Evolutionary conservation across 2,113 vertebrate genomes (phyloP).

Genomic region (Microcebus tavaratra): DNA sequence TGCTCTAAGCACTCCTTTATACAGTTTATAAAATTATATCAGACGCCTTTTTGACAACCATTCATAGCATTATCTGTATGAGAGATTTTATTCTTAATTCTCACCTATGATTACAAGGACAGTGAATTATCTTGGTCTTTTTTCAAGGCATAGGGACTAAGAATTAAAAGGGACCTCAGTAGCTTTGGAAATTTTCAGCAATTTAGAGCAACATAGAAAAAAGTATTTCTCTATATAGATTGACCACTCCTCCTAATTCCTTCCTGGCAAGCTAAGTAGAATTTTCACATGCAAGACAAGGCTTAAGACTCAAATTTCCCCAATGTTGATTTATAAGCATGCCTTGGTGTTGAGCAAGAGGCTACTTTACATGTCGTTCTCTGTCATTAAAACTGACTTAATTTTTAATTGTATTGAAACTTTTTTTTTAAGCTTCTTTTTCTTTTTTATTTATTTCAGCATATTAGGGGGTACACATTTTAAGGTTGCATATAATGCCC

Average conservation of each 20-base stretch:
- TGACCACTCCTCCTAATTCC: background rate
- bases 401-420: background rate
- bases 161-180: background rate
- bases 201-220: background rate
- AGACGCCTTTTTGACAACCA: background rate
- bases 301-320: background rate
- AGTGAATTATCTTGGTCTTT: background rate
- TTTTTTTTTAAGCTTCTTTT: background rate
- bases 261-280: background rate
- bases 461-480: no score
- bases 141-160: background rate
- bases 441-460: no score
- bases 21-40: background rate
- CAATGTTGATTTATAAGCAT: background rate
- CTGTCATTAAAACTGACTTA: background rate
- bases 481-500: no score
- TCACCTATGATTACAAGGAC: background rate
- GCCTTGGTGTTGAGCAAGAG: background rate
- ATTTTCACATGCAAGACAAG: background rate
- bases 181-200: background rate
- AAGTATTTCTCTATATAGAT: background rate
- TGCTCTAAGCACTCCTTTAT: background rate
- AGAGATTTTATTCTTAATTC: background rate
- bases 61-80: background rate
- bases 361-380: background rate